phyloP scores from a whole-genome alignment of 2,797 vertebrate species.

The Crenichthys baileyi region DNA sequence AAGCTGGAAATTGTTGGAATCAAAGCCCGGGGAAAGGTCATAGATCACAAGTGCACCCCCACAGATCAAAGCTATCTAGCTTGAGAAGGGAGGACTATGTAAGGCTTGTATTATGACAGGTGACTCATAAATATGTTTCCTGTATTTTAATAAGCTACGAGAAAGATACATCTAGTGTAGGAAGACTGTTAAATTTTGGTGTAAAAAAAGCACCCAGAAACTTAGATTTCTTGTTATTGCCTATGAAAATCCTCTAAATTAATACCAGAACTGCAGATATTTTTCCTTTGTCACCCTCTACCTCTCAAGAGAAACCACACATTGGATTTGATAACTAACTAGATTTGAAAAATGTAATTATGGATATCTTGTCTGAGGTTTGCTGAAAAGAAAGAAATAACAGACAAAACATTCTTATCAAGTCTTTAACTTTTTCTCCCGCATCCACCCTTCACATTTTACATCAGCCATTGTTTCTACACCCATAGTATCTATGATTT shows the following conservation, averaged over 20 bases:
- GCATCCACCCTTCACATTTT: too few relatives aligned
- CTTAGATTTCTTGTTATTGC: neutral
- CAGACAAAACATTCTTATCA: neutral
- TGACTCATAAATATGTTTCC: neutral
- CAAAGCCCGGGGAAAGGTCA: slow-evolving; percentile 48
- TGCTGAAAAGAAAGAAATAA: neutral
- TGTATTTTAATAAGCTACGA: neutral
- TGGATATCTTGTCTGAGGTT: neutral
- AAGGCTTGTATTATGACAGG: neutral
- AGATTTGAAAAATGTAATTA: neutral
- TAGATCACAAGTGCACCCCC: slow-evolving; percentile 38
- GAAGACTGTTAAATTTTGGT: neutral
- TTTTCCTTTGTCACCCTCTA: neutral
- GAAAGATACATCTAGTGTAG: neutral
- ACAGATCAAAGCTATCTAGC: slow-evolving; percentile 29
- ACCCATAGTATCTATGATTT: neutral
- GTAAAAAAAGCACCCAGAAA: neutral
- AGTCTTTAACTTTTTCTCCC: neutral
- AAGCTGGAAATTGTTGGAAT: slow-evolving; percentile 15
- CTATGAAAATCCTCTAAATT: neutral
- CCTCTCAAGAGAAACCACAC: too few relatives aligned
- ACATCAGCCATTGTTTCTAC: neutral
- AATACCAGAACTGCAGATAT: neutral
- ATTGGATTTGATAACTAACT: neutral
- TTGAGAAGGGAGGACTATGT: slow-evolving; percentile 4